Base-by-base conservation (phyloP, 2,888 invertebrate genomes). In the Chaetogeoica ovagalla region DNA sequence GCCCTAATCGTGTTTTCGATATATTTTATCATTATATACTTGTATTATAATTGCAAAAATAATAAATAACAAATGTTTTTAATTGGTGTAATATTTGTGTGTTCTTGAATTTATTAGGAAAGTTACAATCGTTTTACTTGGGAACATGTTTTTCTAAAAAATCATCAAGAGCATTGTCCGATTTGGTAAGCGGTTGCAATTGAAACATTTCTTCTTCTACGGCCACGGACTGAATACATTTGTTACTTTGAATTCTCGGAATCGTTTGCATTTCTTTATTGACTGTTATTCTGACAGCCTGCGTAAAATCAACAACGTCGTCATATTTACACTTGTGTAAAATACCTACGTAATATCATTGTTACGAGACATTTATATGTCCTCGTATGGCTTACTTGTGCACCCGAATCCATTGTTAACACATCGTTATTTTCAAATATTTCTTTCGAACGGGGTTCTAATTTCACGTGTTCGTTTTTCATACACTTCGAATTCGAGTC, bases 201-300 rank as follows among this genome's bases (percentile, higher is more conserved):
- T 79, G 70, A 71, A 79, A 79, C 60, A 79, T 70, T 21, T 79
- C 79, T 23, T 79, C 70, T 55, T 79, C 79, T 1, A 63, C 62
- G 11, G 55, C 63, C 4, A 79, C 63, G 0, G 79, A 70, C 19
- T 79, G 79, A 62, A 79, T 71, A 43, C 70, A 79, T 79, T 79
- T 79, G 19, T 63, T 79, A 63, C 71, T 39, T 63, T 77, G 62
- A 19, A 77, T 77, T 39, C 77, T 63, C 3, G 70, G 77, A 13
- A 71, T 71, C 19, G 79, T 71, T 13, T 79, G 79, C 55, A 79
- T 79, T 43, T 79, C 79, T 15, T 19, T 79, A 23, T 70, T 55
- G 6, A 63, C 23, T 37, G 23, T 79, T 23, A 63, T 39, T 62
- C 43, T 63, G 13, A 71, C 55, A n/a, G 79, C 60, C 79, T 79